Evolutionary conservation across 2,888 invertebrate species (phyloP), one percentile per base, ranked within the genome.

Genomic region (Sepioteuthis lessoniana): DNA sequence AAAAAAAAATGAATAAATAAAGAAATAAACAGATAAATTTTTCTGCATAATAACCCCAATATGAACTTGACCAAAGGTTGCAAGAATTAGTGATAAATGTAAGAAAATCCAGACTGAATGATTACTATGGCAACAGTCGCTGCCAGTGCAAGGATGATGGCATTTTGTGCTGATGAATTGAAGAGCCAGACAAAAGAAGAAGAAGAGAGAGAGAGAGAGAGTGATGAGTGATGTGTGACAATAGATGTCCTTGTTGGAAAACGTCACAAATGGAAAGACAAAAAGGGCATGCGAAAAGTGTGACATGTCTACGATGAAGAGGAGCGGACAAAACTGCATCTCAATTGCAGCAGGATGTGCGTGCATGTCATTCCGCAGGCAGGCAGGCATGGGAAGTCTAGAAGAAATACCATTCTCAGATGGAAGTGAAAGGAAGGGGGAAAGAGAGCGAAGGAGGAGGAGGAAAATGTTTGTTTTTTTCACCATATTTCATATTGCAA

Each of bases 91-190:
- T 76, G 76, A 76, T n/a, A n/a, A n/a, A 76, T 35, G 76, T 35
- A 76, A 76, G 76, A 35, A n/a, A 76, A 76, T 76, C 76, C 76
- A 76, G 76, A 76, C 76, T n/a, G 76, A n/a, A n/a, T 76, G 76
- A 76, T 76, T 16, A 13, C 76, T 76, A 76, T 76, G 76, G 76
- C 76, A 76, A 76, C 35, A 35, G 35, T 76, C 4, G 25, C 21
- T 25, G 55, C 55, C 55, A 35, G 76, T 76, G 76, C 76, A 76
- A 76, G 35, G 76, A 76, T n/a, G 76, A 76, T 76, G 76, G 76
- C 76, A 76, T 76, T 76, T 76, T 76, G n/a, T n/a, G 16, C n/a
- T 35, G 76, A 76, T 76, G 76, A 76, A 35, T 35, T 76, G 76
- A 76, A n/a, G 76, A 76, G 16, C 76, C n/a, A 35, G n/a, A 76